phyloP scores from a whole-genome alignment of 2,888 invertebrate genomes.

The Allolobophora icterica region DNA sequence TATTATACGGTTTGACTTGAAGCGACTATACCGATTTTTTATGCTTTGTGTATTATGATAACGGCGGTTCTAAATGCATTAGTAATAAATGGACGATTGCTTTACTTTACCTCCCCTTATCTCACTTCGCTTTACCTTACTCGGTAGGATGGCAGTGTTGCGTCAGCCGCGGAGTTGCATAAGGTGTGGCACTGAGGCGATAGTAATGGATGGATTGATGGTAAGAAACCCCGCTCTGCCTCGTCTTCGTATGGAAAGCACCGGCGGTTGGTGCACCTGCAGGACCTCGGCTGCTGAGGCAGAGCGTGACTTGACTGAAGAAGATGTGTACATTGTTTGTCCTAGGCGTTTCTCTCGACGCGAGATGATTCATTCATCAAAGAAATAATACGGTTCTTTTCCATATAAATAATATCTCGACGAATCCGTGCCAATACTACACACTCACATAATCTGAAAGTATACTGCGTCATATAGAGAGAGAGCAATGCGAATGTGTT shows the following conservation, averaged over 20 bases:
- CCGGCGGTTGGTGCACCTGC: neutral
- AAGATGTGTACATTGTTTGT: neutral
- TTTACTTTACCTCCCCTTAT: neutral
- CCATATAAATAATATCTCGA: neutral
- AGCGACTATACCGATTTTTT: neutral
- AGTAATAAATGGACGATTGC: neutral
- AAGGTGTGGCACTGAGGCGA: neutral
- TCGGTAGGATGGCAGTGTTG: neutral
- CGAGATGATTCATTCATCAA: neutral
- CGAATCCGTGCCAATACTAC: neutral
- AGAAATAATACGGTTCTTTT: constrained; percentile 8
- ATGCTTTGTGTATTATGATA: neutral
- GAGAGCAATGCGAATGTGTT: too few relatives aligned
- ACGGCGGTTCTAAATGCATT: neutral
- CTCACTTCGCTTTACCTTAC: too few relatives aligned
- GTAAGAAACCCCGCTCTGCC: neutral
- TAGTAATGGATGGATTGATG: constrained; percentile 7
- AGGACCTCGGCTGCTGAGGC: neutral
- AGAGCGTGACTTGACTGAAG: constrained; percentile 9
- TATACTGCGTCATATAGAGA: neutral
- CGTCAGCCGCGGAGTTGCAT: too few relatives aligned
- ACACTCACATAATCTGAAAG: neutral
- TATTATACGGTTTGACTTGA: too few relatives aligned
- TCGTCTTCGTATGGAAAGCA: neutral
- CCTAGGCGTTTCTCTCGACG: neutral